Base-by-base conservation (phyloP, 2,888 invertebrate genomes). In the Meghimatium bilineatum region DNA sequence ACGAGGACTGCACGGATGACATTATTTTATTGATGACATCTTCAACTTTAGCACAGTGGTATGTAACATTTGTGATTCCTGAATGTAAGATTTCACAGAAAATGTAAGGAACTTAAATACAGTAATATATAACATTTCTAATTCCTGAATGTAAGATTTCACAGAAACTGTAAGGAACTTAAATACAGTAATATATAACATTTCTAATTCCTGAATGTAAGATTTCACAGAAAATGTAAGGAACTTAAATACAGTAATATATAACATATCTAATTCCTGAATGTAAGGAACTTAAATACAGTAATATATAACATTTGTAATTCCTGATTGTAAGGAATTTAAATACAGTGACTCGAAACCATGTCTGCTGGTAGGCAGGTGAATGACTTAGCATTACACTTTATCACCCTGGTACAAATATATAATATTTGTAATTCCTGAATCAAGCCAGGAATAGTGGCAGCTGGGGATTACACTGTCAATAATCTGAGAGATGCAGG, bases 1-100 rank as follows among this genome's bases (percentile, higher is more conserved):
- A 20, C 66, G 66, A 63, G 23, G 63, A 82, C 49, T 49, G 32
- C n/a, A 80, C 34, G 23, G 89, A 87, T 74, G 85, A 87, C 63
- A 91, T 88, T 17, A 92, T 84, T n/a, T 87, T 85, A 1, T 95
- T 95, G 88, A 99, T 95, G 26, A 96, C 95, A 88, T 97, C 96
- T 93, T 99, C 98, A 0, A 98, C 99, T 93, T 96, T 96, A 0
- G 98, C 98, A 80, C 96, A 95, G 92, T 96, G 96, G 94, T 98
- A 99, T 56, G 89, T 96, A 95, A 90, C 96, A 96, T 94, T 94
- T 29, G 85, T 87, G 23, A 94, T 89, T 80, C 88, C 93, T 94
- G 88, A 29, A 66, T 8, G 66, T 17, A 32, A 29, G 12, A 66
- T 66, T 29, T 32, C 63, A 44, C 5, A 44, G 44, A 44, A 8